Base-by-base conservation (phyloP, 2,797 vertebrate species). In the Onychomys arenicola region DNA sequence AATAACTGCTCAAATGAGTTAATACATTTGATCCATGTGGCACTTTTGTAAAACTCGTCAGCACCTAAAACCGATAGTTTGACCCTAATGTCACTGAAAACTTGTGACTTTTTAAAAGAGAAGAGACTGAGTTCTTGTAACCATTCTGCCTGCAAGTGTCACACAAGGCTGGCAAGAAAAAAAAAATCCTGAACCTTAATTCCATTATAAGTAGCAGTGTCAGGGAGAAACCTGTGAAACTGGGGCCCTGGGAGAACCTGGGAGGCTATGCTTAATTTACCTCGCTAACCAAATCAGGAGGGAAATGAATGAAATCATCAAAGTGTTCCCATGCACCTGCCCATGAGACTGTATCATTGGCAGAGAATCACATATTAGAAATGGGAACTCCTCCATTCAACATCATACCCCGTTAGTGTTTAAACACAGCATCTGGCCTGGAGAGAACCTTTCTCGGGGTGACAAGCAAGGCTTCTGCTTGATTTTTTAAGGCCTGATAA, bases 41-140 rank as follows among this genome's bases (percentile, higher is more conserved):
- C 67, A 78, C 9, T 89, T 96, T 55, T 63, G 71, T 65, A 85
- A 87, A 86, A 91, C 29, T 43, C 5, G 25, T 90, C 32, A 89
- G 52, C 59, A 83, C 43, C 76, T 76, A 43, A 95, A 90, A 91
- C 37, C 69, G 46, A 81, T 78, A 82, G 21, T 55, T 84, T 46
- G 49, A 43, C 52, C 57, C 43, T 27, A 37, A 76, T 37, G 43
- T n/a, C 34, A 90, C 14, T 40, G 46, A 94, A 96, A 89, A 55
- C 4, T 59, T 0, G 13, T 4, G 34, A 6, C 85, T 67, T 73
- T 88, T 69, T 81, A 40, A 19, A 8, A 9, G 16, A 67, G 55
- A 65, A n/a, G n/a, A 81, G 43, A 52, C 46, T 29, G 5, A 65
- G 25, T 27, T 78, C 65, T 40, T 16, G 17, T 34, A 73, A 49